Base-by-base conservation (phyloP, 2,113 vertebrate species). In the Siphamia tubifer region DNA sequence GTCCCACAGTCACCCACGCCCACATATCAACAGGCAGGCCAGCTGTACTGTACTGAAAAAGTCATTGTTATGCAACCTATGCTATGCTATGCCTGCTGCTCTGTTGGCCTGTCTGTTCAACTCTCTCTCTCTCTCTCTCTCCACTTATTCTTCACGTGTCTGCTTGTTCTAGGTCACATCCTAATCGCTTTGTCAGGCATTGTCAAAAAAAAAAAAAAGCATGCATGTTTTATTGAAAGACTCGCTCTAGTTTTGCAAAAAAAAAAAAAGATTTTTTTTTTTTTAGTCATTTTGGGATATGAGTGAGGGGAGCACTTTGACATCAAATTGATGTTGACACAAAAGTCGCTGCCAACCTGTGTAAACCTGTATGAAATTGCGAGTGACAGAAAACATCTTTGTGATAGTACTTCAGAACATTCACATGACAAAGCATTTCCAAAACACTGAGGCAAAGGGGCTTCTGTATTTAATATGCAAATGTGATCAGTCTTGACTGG, bases 11-110 rank as follows among this genome's bases (percentile, higher is more conserved):
- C 83, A 81, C 85, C 82, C 81, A 55, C 89, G 83, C 89, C 87
- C 89, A 91, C 89, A 85, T 87, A 88, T 87, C 85, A 89, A 86
- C 89, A 88, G 79, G 87, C 89, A 77, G 83, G 65, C 85, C 52
- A 62, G 83, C 84, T 86, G 85, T 77, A 73, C 69, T 81, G 73
- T 68, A 73, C 82, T 71, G 80, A 81, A 65, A 65, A 81, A 87
- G 69, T 90, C 79, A 83, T 89, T 87, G 83, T 90, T 90, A 90
- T 85, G 89, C 85, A 90, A 90, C 83, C 83, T 82, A 66, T 75
- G 83, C 78, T 79, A 52, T 76, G 67, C 71, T 66, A n/a, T n/a
- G 84, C 81, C 85, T 85, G 76, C 83, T 87, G 85, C 72, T 80
- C 69, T 17, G 40, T 65, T 13, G 55, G 48, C 69, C 74, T 68